phyloP scores from a whole-genome alignment of 2,797 vertebrate genomes.

The Furcifer pardalis region DNA sequence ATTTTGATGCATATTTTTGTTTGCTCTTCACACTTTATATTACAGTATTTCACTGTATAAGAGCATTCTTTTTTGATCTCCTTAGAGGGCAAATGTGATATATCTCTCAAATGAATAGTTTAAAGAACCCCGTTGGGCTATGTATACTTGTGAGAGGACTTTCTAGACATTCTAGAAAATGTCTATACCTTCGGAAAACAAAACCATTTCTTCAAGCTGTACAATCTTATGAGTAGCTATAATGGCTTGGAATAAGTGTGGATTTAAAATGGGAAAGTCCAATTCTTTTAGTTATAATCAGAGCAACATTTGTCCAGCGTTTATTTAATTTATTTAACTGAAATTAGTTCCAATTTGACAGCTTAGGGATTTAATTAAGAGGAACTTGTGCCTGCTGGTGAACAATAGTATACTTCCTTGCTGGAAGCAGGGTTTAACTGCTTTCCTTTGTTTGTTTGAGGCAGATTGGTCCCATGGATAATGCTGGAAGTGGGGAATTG shows the following conservation, averaged over 20 bases:
- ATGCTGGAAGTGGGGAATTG: background rate
- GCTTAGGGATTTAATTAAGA: slow-evolving; percentile 2
- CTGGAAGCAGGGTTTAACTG: slow-evolving; percentile 35
- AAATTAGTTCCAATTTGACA: background rate
- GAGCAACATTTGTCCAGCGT: background rate
- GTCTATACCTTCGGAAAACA: background rate
- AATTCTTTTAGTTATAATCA: background rate
- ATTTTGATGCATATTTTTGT: no score
- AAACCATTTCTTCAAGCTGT: no score
- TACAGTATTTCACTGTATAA: no score
- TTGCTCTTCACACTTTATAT: no score
- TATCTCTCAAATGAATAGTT: background rate
- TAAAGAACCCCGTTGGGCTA: background rate
- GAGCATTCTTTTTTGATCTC: background rate
- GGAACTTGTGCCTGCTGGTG: slow-evolving; percentile 20
- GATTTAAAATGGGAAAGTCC: background rate
- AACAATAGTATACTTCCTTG: slow-evolving; percentile 50
- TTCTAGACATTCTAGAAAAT: background rate
- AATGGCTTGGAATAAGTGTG: accelerated
- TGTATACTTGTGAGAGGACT: background rate
- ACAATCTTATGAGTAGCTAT: no score
- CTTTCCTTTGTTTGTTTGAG: slow-evolving; percentile 30
- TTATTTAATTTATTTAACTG: background rate
- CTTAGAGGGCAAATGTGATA: background rate
- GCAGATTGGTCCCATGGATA: slow-evolving; percentile 32